These are phyloP conservation scores for Lagothrix lagotricha DNA, from an alignment of 2,797 vertebrate species.

Conservation along the genomic window DNA sequence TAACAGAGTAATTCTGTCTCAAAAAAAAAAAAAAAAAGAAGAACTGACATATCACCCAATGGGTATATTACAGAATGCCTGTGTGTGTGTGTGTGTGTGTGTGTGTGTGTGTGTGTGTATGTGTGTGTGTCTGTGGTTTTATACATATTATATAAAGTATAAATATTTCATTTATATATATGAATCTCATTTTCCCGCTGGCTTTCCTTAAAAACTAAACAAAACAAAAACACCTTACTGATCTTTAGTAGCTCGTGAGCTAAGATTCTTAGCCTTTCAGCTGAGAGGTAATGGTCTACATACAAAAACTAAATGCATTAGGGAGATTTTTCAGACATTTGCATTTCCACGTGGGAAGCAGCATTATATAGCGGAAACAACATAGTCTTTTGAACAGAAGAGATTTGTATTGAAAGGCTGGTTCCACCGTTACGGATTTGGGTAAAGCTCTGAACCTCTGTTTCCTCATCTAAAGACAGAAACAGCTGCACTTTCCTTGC, in stretches of 20 bases:
- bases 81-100: rapidly evolving
- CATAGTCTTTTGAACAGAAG: not conserved
- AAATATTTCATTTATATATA: constrained; percentile 20
- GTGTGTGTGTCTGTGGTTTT: not conserved
- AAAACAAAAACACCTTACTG: not conserved
- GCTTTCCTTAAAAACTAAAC: not conserved
- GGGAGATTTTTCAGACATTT: not conserved
- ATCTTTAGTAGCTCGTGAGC: constrained; percentile 11
- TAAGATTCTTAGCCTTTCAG: constrained; percentile 7
- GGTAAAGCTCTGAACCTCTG: constrained; percentile 46
- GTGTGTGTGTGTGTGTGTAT: not conserved
- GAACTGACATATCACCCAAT: not conserved
- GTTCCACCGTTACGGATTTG: not conserved
- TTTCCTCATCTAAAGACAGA: constrained; percentile 65
- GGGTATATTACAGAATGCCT: not conserved
- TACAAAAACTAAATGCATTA: constrained; percentile 8
- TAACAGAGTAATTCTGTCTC: not conserved
- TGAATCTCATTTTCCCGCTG: not conserved
- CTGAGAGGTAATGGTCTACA: constrained; percentile 41
- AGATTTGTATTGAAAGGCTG: not conserved
- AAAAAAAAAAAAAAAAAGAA: not conserved
- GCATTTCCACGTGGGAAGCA: constrained; percentile 1
- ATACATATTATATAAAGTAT: not conserved
- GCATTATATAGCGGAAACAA: not conserved
- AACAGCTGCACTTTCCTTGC: not conserved